Conservation (phyloP, 2,113 vertebrate genomes). For the Archilochus colubris region DNA sequence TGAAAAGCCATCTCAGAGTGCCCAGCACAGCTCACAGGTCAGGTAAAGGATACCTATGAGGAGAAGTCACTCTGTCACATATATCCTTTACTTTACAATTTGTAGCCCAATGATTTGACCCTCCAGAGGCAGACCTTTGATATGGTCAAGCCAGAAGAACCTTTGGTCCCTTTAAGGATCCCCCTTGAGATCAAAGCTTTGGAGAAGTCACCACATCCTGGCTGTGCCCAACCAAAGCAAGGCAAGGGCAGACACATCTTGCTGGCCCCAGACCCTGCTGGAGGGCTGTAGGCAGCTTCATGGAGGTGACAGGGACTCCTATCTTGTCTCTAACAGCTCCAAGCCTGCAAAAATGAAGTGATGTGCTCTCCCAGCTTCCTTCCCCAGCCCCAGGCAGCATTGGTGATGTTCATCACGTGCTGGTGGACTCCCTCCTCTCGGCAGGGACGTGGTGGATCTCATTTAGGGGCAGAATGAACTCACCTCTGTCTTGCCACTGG, state of each 20-base stretch:
- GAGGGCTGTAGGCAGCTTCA: neutral
- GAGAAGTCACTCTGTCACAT: neutral
- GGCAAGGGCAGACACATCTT: rapidly evolving
- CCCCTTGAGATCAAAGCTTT: rapidly evolving
- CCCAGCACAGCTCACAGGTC: neutral
- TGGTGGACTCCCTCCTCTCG: neutral
- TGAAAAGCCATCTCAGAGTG: neutral
- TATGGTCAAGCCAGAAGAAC: neutral
- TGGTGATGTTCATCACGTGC: rapidly evolving
- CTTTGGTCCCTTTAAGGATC: neutral
- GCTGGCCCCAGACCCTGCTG: neutral
- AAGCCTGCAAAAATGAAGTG: neutral
- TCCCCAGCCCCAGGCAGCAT: neutral
- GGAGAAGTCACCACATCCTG: neutral
- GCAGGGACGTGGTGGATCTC: neutral
- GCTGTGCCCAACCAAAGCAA: rapidly evolving
- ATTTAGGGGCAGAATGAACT: neutral
- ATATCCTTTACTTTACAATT: neutral
- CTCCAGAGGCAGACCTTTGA: neutral
- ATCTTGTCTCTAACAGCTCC: neutral
- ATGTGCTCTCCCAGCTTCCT: neutral
- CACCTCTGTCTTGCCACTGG: neutral
- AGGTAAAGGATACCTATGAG: neutral
- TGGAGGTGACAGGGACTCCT: neutral
- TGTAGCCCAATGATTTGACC: neutral